Evolutionary conservation across 2,797 vertebrate genomes (phyloP), one percentile per base, ranked within the genome.

Genomic region (Catostomus latipinnis): DNA sequence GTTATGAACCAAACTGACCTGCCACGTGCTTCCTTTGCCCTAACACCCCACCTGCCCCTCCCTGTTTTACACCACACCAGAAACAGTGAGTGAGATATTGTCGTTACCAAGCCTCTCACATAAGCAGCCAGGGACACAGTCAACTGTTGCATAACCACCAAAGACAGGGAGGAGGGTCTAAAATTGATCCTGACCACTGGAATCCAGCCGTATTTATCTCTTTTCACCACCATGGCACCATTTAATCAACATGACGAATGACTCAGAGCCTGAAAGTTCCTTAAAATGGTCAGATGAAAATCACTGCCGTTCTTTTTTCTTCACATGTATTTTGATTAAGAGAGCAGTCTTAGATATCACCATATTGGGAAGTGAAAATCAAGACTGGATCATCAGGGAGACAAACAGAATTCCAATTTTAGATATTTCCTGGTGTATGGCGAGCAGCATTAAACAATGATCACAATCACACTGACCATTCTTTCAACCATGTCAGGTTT

Each of bases 351-450:
- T 22, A 46, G 7, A 22, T 4, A 75, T 14, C 53, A 69, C 77
- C 81, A 81, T 83, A 81, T 81, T 72, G 50, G 81, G 84, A 83
- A 85, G 77, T 61, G 53, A 71, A 65, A 80, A 82, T 77, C 8
- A 14, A 82, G 9, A 13, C 43, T 68, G 43, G 53, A 48, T 57
- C 52, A 43, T 22, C 5, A 60, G 70, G 74, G 80, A 83, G 43
- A 85, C 49, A 71, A 75, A 74, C 70, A 67, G 4, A 63, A 7
- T n/a, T n/a, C 58, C 43, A 66, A 70, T 60, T 80, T 74, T 22
- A 16, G 53, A 62, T 74, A 68, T 71, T 63, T 50, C 53, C 34
- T 65, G 11, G 52, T 46, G 14, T 6, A 66, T 1, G 67, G 61
- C 81, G n/a, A 54, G 18, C 52, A 34, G 71, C 58, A 57, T 22